Evolutionary conservation across 1,140 invertebrate species (phyloP), one percentile per base, ranked within the genome.

Genomic region (Holcopasites calliopsidis): DNA sequence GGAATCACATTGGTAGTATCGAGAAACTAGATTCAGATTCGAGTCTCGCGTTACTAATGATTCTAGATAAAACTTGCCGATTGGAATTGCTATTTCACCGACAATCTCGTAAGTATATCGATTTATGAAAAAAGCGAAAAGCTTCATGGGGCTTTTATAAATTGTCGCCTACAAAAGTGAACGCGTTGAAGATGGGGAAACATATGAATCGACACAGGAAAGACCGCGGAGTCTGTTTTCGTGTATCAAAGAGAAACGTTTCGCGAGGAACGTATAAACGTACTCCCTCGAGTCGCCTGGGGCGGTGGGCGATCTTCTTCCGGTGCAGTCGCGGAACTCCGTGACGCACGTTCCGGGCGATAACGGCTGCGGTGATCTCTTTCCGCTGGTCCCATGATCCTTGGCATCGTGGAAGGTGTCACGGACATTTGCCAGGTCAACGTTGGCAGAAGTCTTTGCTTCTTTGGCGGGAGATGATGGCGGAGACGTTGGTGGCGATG

Each of bases 401-500:
- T 75, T 70, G 60, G 42, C 31, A 28, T 83, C 82, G 54, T 62
- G 65, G 54, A 70, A 73, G 76, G 80, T 69, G 74, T 86, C 79
- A 86, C 87, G 85, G 83, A 87, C 84, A 87, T 90, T 86, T 82
- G 86, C 79, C 88, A 89, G 73, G 82, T 86, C 83, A 88, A 73
- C 35, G 83, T 86, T 87, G 83, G 77, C 78, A 85, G 85, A 62
- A 86, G 82, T 77, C 80, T 89, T 91, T 76, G 89, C 84, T 82
- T 89, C 87, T 86, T 91, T 91, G 85, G 86, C 83, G 81, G 90
- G 89, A 83, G 90, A 91, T 76, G 90, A 85, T 65, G 90, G 89
- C 76, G 90, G 90, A 84, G 90, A 90, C 73, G 89, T 88, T 81
- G 90, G 89, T 76, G 90, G 90, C 77, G 90, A 91, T 82, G 90